These are phyloP conservation scores for Tenthredo livida DNA, from an alignment of 2,888 invertebrate genomes.

Conservation along the genomic window DNA sequence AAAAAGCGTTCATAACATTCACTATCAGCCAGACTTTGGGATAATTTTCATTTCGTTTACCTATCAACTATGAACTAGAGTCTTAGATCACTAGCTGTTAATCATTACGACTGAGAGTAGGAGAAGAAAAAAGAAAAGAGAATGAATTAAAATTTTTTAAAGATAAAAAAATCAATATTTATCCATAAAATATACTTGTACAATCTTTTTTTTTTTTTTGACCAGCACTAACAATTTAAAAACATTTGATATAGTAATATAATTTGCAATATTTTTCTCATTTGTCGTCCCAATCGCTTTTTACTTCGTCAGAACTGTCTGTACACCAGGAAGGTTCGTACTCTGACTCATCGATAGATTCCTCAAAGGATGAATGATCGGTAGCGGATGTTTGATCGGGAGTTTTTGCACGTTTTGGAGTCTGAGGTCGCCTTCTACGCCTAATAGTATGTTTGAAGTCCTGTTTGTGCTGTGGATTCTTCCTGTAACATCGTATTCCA, in stretches of 20 bases:
- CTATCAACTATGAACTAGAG: background rate
- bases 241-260: conserved; percentile 2
- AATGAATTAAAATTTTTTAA: conserved; percentile 39
- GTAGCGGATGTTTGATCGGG: conserved; percentile 55
- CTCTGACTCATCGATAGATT: conserved; percentile 73
- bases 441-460: conserved; percentile 77
- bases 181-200: conserved; percentile 44
- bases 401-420: conserved; percentile 55
- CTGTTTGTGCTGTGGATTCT: conserved; percentile 81
- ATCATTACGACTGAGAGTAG: background rate
- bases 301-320: conserved; percentile 62
- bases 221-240: conserved; percentile 33
- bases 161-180: conserved; percentile 49
- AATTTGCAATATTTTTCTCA: conserved; percentile 21
- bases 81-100: background rate
- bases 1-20: background rate
- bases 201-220: conserved; percentile 7
- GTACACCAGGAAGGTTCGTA: conserved; percentile 66
- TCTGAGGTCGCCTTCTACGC: conserved; percentile 62
- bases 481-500: conserved; percentile 81
- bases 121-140: background rate
- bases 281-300: conserved; percentile 55
- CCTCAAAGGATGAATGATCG: conserved; percentile 66
- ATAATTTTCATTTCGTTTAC: background rate
- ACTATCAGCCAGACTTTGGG: background rate